Evolutionary conservation across 2,888 invertebrate species (phyloP).

Genomic region (Osedax frankpressi): DNA sequence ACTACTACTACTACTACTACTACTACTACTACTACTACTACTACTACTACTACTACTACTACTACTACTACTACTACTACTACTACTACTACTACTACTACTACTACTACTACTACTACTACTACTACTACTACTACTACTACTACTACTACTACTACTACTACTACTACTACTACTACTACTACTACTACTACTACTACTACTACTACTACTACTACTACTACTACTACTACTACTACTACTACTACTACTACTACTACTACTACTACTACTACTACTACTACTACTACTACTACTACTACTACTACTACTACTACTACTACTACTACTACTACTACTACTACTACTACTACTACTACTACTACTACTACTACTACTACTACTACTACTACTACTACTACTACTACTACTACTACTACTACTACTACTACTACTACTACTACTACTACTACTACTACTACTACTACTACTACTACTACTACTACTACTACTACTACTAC

Average conservation of each 20-base stretch:
- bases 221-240: slow-evolving; percentile 24
- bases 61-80: slow-evolving; percentile 1
- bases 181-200: slow-evolving; percentile 6
- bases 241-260: slow-evolving; percentile 23
- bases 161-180: slow-evolving; percentile 2
- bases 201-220: slow-evolving; percentile 2
- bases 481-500: slow-evolving; percentile 9
- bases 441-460: slow-evolving; percentile 13
- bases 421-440: slow-evolving; percentile 8
- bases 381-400: slow-evolving; percentile 4
- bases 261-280: slow-evolving; percentile 24
- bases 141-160: background rate
- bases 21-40: slow-evolving; percentile 12
- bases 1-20: slow-evolving; percentile 13
- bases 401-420: slow-evolving; percentile 9
- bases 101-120: slow-evolving; percentile 4
- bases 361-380: background rate
- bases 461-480: slow-evolving; percentile 10
- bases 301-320: slow-evolving; percentile 16
- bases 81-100: slow-evolving; percentile 3
- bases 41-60: slow-evolving; percentile 9
- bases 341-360: background rate
- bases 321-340: background rate
- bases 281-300: slow-evolving; percentile 19
- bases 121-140: background rate